Conservation (phyloP, 2,888 invertebrate genomes). For the Cremastobaeus sp. region DNA sequence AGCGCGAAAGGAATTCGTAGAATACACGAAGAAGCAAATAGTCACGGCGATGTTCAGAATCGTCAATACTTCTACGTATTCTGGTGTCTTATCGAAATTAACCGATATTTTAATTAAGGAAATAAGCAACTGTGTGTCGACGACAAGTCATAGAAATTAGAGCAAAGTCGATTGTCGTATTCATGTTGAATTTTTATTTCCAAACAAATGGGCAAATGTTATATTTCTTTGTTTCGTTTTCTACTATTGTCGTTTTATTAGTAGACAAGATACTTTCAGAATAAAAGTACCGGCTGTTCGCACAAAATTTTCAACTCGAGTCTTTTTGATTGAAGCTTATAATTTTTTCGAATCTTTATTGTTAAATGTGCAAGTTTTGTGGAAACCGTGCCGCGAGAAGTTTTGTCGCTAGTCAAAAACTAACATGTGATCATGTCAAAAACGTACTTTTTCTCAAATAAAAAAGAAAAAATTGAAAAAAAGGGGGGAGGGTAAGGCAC, state of each 20-base stretch:
- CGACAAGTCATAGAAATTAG: slow-evolving; percentile 56
- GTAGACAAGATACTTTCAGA: slow-evolving; percentile 20
- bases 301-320: slow-evolving; percentile 43
- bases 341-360: slow-evolving; percentile 34
- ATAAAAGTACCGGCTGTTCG: slow-evolving; percentile 45
- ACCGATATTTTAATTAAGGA: slow-evolving; percentile 70
- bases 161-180: slow-evolving; percentile 47
- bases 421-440: slow-evolving; percentile 42
- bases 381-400: slow-evolving; percentile 33
- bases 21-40: slow-evolving; percentile 43
- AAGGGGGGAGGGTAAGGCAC: slow-evolving; percentile 43
- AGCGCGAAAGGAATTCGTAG: slow-evolving; percentile 49
- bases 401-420: slow-evolving; percentile 50
- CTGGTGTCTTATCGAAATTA: slow-evolving; percentile 75
- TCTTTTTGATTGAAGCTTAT: neutral
- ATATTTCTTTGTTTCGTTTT: slow-evolving; percentile 8
- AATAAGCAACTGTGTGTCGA: slow-evolving; percentile 60
- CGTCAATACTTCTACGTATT: slow-evolving; percentile 73
- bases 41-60: slow-evolving; percentile 50
- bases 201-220: neutral
- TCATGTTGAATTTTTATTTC: slow-evolving; percentile 33
- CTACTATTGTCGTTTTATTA: slow-evolving; percentile 6
- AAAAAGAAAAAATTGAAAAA: too few relatives aligned
- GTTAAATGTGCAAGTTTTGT: slow-evolving; percentile 45
- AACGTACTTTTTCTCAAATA: slow-evolving; percentile 18